Percentiles rank a stretch among this genome's conserved stretches.
Evolutionary conservation across 2,113 vertebrate genomes (phyloP).

Genomic region (Limnothrissa miodon): DNA sequence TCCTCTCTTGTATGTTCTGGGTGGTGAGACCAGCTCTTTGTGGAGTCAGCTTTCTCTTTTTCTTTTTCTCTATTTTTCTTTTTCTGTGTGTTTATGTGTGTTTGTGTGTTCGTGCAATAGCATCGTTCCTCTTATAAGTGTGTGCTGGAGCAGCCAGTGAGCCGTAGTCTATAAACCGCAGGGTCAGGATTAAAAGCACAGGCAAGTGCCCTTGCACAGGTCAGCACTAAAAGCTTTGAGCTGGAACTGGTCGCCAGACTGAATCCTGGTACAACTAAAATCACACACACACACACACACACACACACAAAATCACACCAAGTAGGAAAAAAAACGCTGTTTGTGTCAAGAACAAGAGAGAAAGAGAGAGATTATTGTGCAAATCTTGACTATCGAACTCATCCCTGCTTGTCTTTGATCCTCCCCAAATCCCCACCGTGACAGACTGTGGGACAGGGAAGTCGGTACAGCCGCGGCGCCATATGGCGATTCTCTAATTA

Average conservation of each 20-base stretch:
- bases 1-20: neutral
- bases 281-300: neutral
- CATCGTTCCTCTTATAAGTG: neutral
- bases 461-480: neutral
- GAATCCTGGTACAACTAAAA: neutral
- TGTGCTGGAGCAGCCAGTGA: neutral
- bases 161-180: neutral
- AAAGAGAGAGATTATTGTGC: neutral
- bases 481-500: neutral
- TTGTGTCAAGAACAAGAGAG: too few species aligned
- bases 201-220: neutral
- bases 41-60: neutral
- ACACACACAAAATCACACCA: neutral
- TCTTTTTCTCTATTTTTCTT: neutral
- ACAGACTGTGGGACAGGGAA: neutral
- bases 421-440: neutral
- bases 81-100: neutral
- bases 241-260: neutral
- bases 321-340: too few species aligned
- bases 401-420: neutral
- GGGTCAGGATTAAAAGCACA: neutral
- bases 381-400: neutral
- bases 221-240: constrained; percentile 6
- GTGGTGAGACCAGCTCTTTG: neutral
- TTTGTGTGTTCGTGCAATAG: neutral